Evolutionary conservation across 2,113 vertebrate species (phyloP).

Genomic region (Corythornis vintsioides): DNA sequence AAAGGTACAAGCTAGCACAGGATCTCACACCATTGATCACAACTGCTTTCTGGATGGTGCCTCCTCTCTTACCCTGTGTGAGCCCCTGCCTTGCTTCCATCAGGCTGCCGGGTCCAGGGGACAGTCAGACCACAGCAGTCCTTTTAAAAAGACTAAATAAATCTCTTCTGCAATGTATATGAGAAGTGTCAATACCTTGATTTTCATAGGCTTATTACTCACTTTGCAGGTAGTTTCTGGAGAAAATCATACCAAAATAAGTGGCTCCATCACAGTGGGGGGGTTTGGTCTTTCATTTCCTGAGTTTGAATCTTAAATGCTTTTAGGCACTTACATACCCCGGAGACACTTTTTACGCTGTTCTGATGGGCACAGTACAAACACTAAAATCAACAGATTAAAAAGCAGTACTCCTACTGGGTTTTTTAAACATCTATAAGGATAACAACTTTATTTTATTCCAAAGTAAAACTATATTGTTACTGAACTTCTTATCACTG

Average conservation of each 20-base stretch:
- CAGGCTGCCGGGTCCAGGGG: neutral
- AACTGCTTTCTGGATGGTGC: neutral
- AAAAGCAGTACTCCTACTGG: neutral
- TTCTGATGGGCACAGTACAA: constrained; percentile 60
- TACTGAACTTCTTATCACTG: neutral
- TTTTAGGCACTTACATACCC: constrained; percentile 24
- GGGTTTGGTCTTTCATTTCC: constrained; percentile 59
- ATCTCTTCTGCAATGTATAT: constrained; percentile 16
- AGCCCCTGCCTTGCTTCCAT: neutral
- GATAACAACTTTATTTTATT: neutral
- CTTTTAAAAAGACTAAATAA: constrained; percentile 15
- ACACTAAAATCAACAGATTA: constrained; percentile 28
- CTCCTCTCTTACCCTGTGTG: neutral
- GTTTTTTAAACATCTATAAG: neutral
- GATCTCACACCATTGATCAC: neutral
- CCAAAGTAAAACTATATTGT: neutral
- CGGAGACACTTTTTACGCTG: constrained; percentile 56
- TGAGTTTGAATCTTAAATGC: constrained; percentile 62
- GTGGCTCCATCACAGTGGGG: constrained; percentile 56
- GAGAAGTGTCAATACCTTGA: constrained; percentile 56
- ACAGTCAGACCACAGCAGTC: constrained; percentile 23
- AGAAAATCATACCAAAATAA: constrained; percentile 59
- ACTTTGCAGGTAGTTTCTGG: constrained; percentile 59
- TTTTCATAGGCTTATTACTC: constrained; percentile 62
- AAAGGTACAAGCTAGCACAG: constrained; percentile 34